Base-by-base conservation (phyloP, 1,140 invertebrate species). In the Zaprionus gabonicus region DNA sequence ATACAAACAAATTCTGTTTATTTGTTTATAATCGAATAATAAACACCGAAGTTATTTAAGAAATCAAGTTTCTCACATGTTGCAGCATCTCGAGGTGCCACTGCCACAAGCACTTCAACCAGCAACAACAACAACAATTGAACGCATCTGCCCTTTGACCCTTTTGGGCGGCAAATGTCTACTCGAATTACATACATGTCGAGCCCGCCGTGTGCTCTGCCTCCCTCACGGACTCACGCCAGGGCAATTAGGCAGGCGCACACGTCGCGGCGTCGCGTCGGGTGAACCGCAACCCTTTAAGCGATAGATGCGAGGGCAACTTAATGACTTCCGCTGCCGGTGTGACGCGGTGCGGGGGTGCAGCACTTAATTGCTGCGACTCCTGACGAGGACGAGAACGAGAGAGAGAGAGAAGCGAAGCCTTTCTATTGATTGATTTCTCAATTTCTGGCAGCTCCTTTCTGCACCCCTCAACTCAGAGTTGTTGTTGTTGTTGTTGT, bases 271-370 rank as follows among this genome's bases (percentile, higher is more conserved):
- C 46, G 46, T 46, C 46, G 46, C n/a, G 6, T 7, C 9, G 46
- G n/a, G 17, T 20, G 49, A 36, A 64, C 51, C 63, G 44, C 82
- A 85, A 85, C 83, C 84, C 84, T 88, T 88, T 81, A 15, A 15
- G 15, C 23, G 23, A 1, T 28, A 34, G 53, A 46, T 51, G 64
- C 31, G 31, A 34, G 31, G 56, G 41, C 63, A 76, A 64, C 63
- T 79, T 80, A 88, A 86, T 80, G 80, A 86, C 83, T 83, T 86
- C 83, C 83, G 83, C 66, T 80, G 46, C n/a, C n/a, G 7, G 59
- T 49, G 49, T 25, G 36, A 51, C n/a, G 25, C 12, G 53, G 31
- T 31, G 20, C 46, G 23, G 51, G 31, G 57, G 44, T 56, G 41
- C 56, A 34, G 65, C 51, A 56, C 72, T 72, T 88, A 86, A 86